Base-by-base conservation (phyloP, 30 jellyfish, hydroid and myxozoan species). In the Nemopilema nomurai region DNA sequence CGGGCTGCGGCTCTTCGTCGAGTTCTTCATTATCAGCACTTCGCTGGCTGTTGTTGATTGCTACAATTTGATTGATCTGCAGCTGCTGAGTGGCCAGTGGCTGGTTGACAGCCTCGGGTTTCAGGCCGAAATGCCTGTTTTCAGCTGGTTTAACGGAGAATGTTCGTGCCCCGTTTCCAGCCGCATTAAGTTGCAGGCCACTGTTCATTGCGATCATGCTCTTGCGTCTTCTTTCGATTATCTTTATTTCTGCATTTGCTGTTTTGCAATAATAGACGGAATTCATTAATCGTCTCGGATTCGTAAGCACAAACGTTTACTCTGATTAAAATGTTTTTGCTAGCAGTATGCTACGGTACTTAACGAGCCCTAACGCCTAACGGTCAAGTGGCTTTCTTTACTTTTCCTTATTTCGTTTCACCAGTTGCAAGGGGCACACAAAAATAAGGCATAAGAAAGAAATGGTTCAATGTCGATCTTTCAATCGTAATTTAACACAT, bases 241-340 rank as follows among this genome's bases (percentile, higher is more conserved):
- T 79, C 50, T 67, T 65, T 66, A 79, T 24, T 66, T 79, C 89
- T 8, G 89, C 89, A 68, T 79, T 79, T 20, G 89, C 89, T 79
- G 63, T 57, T n/a, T n/a, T n/a, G n/a, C n/a, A n/a, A n/a, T n/a
- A n/a, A n/a, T n/a, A n/a, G n/a, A n/a, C n/a, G n/a, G n/a, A n/a
- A n/a, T n/a, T n/a, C n/a, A n/a, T n/a, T n/a, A n/a, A n/a, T n/a
- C n/a, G n/a, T n/a, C n/a, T n/a, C n/a, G n/a, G n/a, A n/a, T n/a
- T n/a, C n/a, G n/a, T n/a, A n/a, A n/a, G n/a, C n/a, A n/a, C n/a
- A n/a, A n/a, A n/a, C n/a, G n/a, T n/a, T n/a, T n/a, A n/a, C n/a
- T n/a, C n/a, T n/a, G n/a, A n/a, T n/a, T n/a, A n/a, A n/a, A n/a
- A n/a, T n/a, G n/a, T n/a, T n/a, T n/a, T n/a, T n/a, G n/a, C n/a